phyloP scores from a whole-genome alignment of 1,140 invertebrate genomes.

The Euborellia annulipes region DNA sequence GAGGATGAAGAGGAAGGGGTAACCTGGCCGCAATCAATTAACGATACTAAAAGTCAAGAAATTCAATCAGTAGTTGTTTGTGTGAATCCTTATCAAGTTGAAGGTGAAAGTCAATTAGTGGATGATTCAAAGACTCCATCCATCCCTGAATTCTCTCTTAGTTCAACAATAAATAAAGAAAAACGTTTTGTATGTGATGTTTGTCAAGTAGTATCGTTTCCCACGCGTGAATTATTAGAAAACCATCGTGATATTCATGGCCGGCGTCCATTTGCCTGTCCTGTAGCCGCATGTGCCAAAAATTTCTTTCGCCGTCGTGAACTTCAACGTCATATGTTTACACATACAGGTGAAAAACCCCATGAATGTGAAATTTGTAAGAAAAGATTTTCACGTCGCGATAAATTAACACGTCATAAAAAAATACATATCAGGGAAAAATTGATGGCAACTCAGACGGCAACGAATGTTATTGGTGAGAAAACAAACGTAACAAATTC shows the following conservation, averaged over 20 bases:
- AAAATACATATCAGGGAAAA: slow-evolving; percentile 28
- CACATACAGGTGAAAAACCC: slow-evolving; percentile 41
- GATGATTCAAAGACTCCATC: no score
- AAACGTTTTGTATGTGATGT: background rate
- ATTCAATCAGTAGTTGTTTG: slow-evolving; percentile 1
- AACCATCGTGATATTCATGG: no score
- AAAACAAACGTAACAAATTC: no score
- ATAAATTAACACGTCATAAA: slow-evolving; percentile 46
- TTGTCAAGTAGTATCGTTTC: slow-evolving; percentile 17
- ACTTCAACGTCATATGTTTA: slow-evolving; percentile 39
- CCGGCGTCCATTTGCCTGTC: no score
- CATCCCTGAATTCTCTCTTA: no score
- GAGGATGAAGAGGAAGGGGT: no score
- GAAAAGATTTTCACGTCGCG: slow-evolving; percentile 45
- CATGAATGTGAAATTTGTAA: slow-evolving; percentile 43
- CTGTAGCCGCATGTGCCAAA: slow-evolving; percentile 30
- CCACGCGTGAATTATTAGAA: slow-evolving; percentile 30
- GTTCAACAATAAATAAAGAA: no score
- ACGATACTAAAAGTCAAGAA: no score
- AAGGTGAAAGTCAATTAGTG: background rate
- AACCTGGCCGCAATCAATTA: no score
- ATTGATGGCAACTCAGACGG: no score
- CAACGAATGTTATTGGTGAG: no score
- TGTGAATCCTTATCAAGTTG: slow-evolving; percentile 2
- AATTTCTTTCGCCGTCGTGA: slow-evolving; percentile 45